Percentiles rank a stretch among this genome's conserved stretches.
phyloP scores from a whole-genome alignment of 2,888 invertebrate genomes.

The Melinaea menophilus region DNA sequence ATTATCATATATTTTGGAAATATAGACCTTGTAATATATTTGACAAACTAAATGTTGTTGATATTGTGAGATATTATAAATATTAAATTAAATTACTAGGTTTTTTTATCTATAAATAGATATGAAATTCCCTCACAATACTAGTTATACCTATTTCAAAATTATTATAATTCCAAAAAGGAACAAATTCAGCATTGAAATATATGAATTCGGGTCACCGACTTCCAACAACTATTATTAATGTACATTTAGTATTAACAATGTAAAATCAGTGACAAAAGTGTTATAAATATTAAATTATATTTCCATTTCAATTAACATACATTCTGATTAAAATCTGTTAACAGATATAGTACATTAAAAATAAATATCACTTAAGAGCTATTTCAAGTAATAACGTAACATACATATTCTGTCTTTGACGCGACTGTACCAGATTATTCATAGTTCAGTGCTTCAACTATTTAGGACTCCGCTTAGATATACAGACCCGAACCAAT shows the following conservation, averaged over 20 bases:
- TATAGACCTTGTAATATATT: neutral
- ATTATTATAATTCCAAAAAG: constrained; percentile 28
- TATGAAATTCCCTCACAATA: constrained; percentile 18
- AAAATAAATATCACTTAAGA: neutral
- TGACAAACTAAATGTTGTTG: neutral
- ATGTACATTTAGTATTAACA: too few species aligned
- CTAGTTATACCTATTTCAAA: constrained; percentile 14
- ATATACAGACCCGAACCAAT: constrained; percentile 51
- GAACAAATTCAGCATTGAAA: constrained; percentile 25
- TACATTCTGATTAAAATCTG: too few species aligned
- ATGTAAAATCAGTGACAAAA: too few species aligned
- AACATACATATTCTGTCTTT: neutral
- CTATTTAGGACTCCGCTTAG: constrained; percentile 34
- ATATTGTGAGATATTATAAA: too few species aligned
- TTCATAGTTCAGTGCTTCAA: constrained; percentile 26
- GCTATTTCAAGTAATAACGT: neutral
- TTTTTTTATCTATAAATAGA: neutral
- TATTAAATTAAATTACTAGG: constrained; percentile 1
- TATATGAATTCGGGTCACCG: constrained; percentile 23
- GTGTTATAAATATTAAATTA: too few species aligned
- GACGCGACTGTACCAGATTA: constrained; percentile 17
- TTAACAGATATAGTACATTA: too few species aligned
- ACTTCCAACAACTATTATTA: neutral
- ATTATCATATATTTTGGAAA: neutral
- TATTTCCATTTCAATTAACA: too few species aligned